Percentiles rank a stretch among this genome's conserved stretches.
phyloP scores from a whole-genome alignment of 2,797 vertebrate species.

The Pseudopleuronectes americanus region DNA sequence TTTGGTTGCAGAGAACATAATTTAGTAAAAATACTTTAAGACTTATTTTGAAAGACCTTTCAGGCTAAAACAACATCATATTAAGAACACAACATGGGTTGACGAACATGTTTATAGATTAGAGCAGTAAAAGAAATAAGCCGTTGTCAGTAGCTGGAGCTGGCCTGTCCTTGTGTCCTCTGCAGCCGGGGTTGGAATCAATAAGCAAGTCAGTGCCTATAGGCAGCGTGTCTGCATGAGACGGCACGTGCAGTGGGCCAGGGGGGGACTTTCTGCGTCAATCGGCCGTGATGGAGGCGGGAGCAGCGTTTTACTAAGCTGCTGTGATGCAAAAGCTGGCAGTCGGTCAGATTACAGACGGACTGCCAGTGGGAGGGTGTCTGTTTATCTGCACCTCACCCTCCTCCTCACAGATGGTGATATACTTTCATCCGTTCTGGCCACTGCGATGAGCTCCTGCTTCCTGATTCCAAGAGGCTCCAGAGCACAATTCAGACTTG shows the following conservation, averaged over 20 bases:
- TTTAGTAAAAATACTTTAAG: slow-evolving; percentile 53
- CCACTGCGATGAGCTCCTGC: slow-evolving; percentile 21
- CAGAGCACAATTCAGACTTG: slow-evolving; percentile 37
- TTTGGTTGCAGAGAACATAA: slow-evolving; percentile 54
- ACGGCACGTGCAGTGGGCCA: slow-evolving; percentile 35
- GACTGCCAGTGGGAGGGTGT: slow-evolving; percentile 42
- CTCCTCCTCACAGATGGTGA: slow-evolving; percentile 56
- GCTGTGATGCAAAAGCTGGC: slow-evolving; percentile 68
- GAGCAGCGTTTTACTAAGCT: slow-evolving; percentile 74
- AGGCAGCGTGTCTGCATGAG: slow-evolving; percentile 55
- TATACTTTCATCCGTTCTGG: slow-evolving; percentile 32
- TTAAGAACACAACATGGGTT: slow-evolving; percentile 35
- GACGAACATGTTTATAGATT: slow-evolving; percentile 32
- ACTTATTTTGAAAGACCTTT: slow-evolving; percentile 48
- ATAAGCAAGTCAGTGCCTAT: slow-evolving; percentile 72
- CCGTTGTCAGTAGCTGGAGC: slow-evolving; percentile 19
- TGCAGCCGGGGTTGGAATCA: slow-evolving; percentile 46
- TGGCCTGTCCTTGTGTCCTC: slow-evolving; percentile 29
- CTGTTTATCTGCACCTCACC: slow-evolving; percentile 5
- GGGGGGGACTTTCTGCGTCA: slow-evolving; percentile 72
- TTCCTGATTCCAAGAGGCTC: slow-evolving; percentile 15
- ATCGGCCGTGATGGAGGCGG: slow-evolving; percentile 59
- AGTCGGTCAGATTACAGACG: slow-evolving; percentile 73
- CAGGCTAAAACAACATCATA: slow-evolving; percentile 33
- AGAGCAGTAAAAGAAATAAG: slow-evolving; percentile 32